Evolutionary conservation across 2,888 invertebrate genomes (phyloP), one percentile per base, ranked within the genome.

Genomic region (Pristionchus japonicus): DNA sequence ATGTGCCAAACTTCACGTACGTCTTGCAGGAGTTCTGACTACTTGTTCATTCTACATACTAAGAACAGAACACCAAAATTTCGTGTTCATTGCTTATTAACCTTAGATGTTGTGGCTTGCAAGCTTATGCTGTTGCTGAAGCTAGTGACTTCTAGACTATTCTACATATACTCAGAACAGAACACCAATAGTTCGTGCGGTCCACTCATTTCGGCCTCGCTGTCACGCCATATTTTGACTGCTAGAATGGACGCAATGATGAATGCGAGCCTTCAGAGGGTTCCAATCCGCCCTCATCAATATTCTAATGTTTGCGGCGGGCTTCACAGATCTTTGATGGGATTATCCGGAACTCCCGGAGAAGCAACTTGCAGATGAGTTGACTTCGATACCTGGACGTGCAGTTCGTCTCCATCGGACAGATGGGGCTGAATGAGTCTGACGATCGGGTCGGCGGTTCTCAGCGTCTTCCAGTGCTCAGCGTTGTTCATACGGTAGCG

Each of bases 361-460:
- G n/a, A n/a, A n/a, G n/a, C n/a, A n/a, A n/a, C n/a, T n/a, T n/a
- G n/a, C n/a, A n/a, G n/a, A n/a, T n/a, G n/a, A n/a, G n/a, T n/a
- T n/a, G n/a, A n/a, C n/a, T n/a, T n/a, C n/a, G 9, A 34, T 67
- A 92, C 92, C 90, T 92, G 92, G 64, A 92, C 89, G 6, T 89
- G 90, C 40, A 91, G 88, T 37, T 91, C 90, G 64, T 93, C 93
- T 20, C 91, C 92, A 64, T 91, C 89, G 3, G 89, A 64, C 57
- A 91, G 89, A 47, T 89, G 89, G 49, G 88, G 86, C 37, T 92
- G 87, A 31, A 92, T 90, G 27, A 93, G 90, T 57, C 91, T 89
- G 7, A 89, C 93, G 70, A 89, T 88, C 9, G 90, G 89, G 13
- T 90, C 91, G 64, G 85, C 88, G 17, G 91, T 91, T 87, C 91